Conservation (phyloP, 2,888 invertebrate genomes). For the Taphrorychus bicolor region DNA sequence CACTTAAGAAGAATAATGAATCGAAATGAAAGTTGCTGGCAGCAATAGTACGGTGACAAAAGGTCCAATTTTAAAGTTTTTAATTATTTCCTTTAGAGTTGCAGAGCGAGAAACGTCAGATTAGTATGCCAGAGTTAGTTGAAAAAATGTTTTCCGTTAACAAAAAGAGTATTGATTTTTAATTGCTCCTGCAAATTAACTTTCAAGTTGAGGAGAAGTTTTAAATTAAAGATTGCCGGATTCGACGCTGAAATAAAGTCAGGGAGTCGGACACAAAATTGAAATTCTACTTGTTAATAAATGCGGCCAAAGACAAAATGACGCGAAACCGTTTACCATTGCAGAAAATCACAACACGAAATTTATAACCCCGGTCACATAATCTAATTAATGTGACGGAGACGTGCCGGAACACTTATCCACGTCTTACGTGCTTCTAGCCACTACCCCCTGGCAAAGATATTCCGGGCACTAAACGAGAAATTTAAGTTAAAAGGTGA, state of each 20-base stretch:
- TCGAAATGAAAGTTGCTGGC: conserved; percentile 22
- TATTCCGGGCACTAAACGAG: conserved; percentile 5
- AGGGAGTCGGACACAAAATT: neutral
- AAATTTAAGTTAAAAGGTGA: conserved; percentile 11
- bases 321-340: conserved; percentile 2
- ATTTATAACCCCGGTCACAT: conserved; percentile 16
- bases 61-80: conserved; percentile 30
- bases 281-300: conserved; percentile 5
- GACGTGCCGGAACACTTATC: conserved; percentile 16
- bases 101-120: conserved; percentile 5
- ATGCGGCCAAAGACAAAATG: neutral
- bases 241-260: neutral
- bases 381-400: conserved; percentile 9
- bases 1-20: conserved; percentile 26
- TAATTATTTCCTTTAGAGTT: conserved; percentile 20
- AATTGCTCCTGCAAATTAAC: conserved; percentile 3
- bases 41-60: conserved; percentile 23
- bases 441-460: neutral
- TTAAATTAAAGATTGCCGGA: conserved; percentile 6
- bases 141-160: conserved; percentile 9
- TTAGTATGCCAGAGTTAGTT: conserved; percentile 10
- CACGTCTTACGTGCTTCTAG: neutral
- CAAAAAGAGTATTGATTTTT: conserved; percentile 11
- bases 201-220: neutral
- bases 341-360: conserved; percentile 5